Evolutionary conservation across 2,888 invertebrate genomes (phyloP).

Genomic region (Mythimna vitellina): DNA sequence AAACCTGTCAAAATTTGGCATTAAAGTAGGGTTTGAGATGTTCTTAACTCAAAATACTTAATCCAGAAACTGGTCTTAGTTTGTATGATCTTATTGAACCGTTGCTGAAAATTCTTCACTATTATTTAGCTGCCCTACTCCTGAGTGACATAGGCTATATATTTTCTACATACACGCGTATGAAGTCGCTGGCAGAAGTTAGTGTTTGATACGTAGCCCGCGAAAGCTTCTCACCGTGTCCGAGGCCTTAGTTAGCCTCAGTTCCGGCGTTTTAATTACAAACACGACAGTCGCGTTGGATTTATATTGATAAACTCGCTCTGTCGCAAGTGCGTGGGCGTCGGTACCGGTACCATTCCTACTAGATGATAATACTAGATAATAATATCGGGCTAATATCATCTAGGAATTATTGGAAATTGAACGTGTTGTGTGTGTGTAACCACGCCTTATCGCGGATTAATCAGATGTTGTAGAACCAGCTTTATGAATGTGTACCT

Average conservation of each 20-base stretch:
- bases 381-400: conserved; percentile 51
- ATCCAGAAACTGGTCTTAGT: too few relatives aligned
- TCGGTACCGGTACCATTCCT: conserved; percentile 18
- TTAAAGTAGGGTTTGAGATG: too few relatives aligned
- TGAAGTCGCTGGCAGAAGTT: too few relatives aligned
- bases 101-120: too few relatives aligned
- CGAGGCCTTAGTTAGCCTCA: background rate
- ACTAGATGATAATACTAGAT: conserved; percentile 55
- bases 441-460: conserved; percentile 44
- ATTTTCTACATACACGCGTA: too few relatives aligned
- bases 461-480: conserved; percentile 49
- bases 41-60: too few relatives aligned
- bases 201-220: too few relatives aligned
- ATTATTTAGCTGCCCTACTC: too few relatives aligned
- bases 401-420: conserved; percentile 48
- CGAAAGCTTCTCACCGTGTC: background rate
- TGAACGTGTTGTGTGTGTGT: conserved; percentile 41
- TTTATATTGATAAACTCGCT: conserved; percentile 51
- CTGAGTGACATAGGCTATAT: too few relatives aligned
- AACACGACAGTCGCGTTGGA: conserved; percentile 28
- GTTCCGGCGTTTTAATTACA: conserved; percentile 49
- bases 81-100: too few relatives aligned
- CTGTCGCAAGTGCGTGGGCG: conserved; percentile 39
- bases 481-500: conserved; percentile 41
- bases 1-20: too few relatives aligned